Percentiles rank a stretch among this genome's conserved stretches.
phyloP scores from a whole-genome alignment of 2,113 vertebrate species.

The Cinclus cinclus region DNA sequence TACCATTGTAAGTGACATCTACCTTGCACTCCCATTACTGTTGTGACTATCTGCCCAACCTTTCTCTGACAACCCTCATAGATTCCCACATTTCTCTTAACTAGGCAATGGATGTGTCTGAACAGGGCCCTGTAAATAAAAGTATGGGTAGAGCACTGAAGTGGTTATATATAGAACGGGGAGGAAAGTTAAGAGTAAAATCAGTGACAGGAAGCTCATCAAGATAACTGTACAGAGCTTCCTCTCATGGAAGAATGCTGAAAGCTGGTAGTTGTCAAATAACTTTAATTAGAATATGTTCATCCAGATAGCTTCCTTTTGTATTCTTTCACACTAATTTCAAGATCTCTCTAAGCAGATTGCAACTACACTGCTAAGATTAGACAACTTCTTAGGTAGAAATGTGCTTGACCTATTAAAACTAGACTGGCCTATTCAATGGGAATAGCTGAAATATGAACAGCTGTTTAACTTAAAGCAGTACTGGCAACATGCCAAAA shows the following conservation, averaged over 20 bases:
- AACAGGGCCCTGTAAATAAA: not conserved
- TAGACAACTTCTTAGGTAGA: not conserved
- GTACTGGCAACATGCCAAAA: not conserved
- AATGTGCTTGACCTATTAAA: not conserved
- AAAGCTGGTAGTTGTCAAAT: not conserved
- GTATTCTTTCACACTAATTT: not conserved
- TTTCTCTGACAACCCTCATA: not conserved
- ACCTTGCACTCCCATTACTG: not conserved
- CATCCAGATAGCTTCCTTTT: not conserved
- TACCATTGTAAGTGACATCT: not conserved
- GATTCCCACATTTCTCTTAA: not conserved
- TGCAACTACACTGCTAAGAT: not conserved
- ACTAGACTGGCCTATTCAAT: not conserved
- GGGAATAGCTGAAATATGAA: not conserved
- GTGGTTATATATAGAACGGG: not conserved
- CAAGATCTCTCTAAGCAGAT: not conserved
- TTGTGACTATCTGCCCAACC: not conserved
- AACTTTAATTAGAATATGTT: not conserved
- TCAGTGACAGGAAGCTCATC: not conserved
- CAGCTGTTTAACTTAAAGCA: not conserved
- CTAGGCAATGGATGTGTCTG: not conserved
- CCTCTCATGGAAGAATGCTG: not conserved
- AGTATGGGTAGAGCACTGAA: not conserved
- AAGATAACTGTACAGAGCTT: not conserved
- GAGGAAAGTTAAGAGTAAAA: not conserved